Evolutionary conservation across 2,113 vertebrate species (phyloP).

Genomic region (Lycocorax pyrrhopterus): DNA sequence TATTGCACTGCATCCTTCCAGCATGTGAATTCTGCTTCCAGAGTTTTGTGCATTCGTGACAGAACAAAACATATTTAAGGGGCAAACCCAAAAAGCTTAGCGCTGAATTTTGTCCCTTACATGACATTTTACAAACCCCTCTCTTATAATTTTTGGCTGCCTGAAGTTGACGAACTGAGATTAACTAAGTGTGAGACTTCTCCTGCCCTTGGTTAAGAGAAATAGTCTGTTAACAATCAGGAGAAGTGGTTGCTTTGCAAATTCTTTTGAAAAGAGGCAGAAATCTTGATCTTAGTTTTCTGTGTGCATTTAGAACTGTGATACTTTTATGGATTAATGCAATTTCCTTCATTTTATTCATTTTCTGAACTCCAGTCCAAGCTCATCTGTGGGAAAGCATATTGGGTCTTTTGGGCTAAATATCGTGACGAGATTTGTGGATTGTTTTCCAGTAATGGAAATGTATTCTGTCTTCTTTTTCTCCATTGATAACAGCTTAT

Average conservation of each 20-base stretch:
- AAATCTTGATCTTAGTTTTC: background rate
- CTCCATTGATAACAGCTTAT: background rate
- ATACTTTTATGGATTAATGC: background rate
- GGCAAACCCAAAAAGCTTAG: background rate
- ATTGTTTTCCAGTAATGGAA: background rate
- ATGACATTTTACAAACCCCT: background rate
- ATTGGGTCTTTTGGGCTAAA: background rate
- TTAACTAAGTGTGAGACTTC: background rate
- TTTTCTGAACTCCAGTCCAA: background rate
- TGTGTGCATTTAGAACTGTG: background rate
- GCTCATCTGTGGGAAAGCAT: background rate
- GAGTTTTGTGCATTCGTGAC: background rate
- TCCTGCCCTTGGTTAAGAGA: background rate
- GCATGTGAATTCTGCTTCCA: background rate
- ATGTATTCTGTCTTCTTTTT: background rate
- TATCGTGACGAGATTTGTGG: background rate
- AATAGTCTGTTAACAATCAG: background rate
- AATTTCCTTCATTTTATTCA: background rate
- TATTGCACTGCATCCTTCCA: background rate
- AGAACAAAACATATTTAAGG: background rate
- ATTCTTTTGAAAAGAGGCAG: background rate
- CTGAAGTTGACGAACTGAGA: background rate
- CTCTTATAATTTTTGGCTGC: background rate
- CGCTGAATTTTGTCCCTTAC: background rate
- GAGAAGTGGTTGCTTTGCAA: background rate